phyloP scores from a whole-genome alignment of 1,140 invertebrate genomes.

The Metaphire vulgaris region DNA sequence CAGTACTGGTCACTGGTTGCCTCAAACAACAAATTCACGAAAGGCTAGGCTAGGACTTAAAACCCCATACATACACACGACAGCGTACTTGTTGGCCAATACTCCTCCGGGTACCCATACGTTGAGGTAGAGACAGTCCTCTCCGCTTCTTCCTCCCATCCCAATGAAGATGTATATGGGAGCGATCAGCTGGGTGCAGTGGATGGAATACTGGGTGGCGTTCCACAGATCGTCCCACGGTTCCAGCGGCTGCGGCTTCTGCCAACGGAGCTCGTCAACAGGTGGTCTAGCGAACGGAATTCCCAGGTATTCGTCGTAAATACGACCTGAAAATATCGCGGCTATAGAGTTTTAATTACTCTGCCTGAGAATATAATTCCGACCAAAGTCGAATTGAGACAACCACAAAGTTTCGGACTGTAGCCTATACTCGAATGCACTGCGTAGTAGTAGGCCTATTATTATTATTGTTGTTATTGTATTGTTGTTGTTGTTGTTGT shows the following conservation, averaged over 20 bases:
- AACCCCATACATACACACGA: too few species aligned
- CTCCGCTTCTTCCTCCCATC: constrained; percentile 22
- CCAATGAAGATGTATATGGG: constrained; percentile 7
- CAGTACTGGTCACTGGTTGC: too few species aligned
- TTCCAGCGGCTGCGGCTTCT: constrained; percentile 1
- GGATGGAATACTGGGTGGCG: constrained; percentile 7
- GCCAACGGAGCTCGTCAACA: constrained; percentile 21
- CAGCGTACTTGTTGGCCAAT: neutral
- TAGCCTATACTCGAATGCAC: too few species aligned
- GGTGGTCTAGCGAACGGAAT: constrained; percentile 24
- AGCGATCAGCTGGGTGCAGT: constrained; percentile 10
- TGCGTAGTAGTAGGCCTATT: too few species aligned
- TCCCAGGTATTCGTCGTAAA: constrained; percentile 25
- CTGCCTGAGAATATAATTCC: too few species aligned
- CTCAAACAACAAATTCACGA: too few species aligned
- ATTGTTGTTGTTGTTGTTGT: too few species aligned
- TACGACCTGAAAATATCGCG: neutral
- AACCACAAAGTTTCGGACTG: too few species aligned
- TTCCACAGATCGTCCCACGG: constrained; percentile 6
- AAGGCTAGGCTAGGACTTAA: too few species aligned
- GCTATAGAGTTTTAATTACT: too few species aligned
- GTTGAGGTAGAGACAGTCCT: constrained; percentile 44
- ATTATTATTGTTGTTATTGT: too few species aligned
- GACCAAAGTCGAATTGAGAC: too few species aligned
- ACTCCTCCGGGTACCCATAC: constrained; percentile 34